Conservation (phyloP, 92 coral and sea anemone genomes). For the Palythoa heliodiscus region DNA sequence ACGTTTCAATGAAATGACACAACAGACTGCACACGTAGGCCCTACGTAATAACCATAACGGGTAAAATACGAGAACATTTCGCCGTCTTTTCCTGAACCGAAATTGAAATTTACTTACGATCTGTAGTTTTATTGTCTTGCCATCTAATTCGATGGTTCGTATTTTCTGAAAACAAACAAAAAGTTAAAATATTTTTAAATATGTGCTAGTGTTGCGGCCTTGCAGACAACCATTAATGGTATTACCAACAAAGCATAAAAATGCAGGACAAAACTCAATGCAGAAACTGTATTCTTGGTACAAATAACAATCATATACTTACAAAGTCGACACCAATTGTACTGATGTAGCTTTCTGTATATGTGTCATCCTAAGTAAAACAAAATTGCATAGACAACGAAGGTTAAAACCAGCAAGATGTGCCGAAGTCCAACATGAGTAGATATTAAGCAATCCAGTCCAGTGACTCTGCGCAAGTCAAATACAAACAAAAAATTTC, state of each 20-base stretch:
- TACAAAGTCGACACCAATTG: conserved; percentile 99
- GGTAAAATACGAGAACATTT: conserved; percentile 13
- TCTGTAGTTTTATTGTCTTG: conserved; percentile 98
- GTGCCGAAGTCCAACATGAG: conserved; percentile 34
- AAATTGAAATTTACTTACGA: conserved; percentile 71
- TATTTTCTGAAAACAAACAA: conserved; percentile 80
- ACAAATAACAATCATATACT: conserved; percentile 54
- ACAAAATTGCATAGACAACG: conserved; percentile 30
- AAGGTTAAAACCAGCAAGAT: conserved; percentile 50
- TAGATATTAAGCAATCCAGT: conserved; percentile 41
- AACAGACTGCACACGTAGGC: conserved; percentile 32
- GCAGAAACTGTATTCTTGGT: conserved; percentile 25
- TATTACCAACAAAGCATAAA: conserved; percentile 12
- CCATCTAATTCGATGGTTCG: conserved; percentile 99
- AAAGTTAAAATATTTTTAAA: neutral
- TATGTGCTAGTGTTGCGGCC: neutral
- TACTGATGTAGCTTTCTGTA: conserved; percentile 99
- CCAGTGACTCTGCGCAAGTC: conserved; percentile 60
- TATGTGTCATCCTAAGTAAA: conserved; percentile 91
- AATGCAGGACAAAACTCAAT: conserved; percentile 18
- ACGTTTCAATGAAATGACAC: conserved; percentile 38
- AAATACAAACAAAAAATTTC: conserved; percentile 34
- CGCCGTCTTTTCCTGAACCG: neutral
- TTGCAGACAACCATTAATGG: no score
- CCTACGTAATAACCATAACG: conserved; percentile 23